phyloP scores from a whole-genome alignment of 2,888 invertebrate genomes.

The Conistra vaccinii region DNA sequence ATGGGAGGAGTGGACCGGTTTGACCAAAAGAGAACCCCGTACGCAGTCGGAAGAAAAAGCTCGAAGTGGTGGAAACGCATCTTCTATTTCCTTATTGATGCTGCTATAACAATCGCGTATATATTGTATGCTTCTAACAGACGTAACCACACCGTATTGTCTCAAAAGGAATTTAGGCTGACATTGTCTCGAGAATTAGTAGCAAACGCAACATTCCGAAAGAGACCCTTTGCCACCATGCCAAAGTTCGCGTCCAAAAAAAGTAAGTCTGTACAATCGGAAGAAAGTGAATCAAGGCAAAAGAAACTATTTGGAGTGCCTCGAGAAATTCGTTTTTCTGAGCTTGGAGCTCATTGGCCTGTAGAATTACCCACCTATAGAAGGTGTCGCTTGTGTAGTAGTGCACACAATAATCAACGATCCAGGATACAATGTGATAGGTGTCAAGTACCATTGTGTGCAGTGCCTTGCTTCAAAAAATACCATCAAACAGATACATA shows the following conservation, averaged over 20 bases:
- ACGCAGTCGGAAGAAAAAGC: conserved; percentile 28
- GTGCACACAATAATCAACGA: conserved; percentile 30
- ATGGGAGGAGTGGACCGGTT: conserved; percentile 59
- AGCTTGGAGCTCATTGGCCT: conserved; percentile 35
- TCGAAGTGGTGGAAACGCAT: conserved; percentile 43
- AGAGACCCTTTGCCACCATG: conserved; percentile 24
- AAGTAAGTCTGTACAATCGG: conserved; percentile 32
- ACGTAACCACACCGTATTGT: conserved; percentile 34
- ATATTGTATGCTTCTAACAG: conserved; percentile 42
- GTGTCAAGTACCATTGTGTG: conserved; percentile 25
- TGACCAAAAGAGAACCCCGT: conserved; percentile 48
- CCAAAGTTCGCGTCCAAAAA: conserved; percentile 26
- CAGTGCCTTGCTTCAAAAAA: conserved; percentile 30
- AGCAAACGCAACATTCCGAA: conserved; percentile 28
- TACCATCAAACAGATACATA: conserved; percentile 25
- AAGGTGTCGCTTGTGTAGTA: conserved; percentile 45
- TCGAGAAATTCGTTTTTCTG: conserved; percentile 37
- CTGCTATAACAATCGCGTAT: conserved; percentile 50
- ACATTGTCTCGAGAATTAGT: conserved; percentile 30
- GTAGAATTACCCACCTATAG: conserved; percentile 37
- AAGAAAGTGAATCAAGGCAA: conserved; percentile 35
- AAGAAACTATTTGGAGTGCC: conserved; percentile 40
- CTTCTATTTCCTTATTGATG: conserved; percentile 49
- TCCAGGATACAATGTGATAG: conserved; percentile 30
- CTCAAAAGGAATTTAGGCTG: conserved; percentile 40